Conservation (phyloP, 2,113 vertebrate genomes). For the Pterocles gutturalis region DNA sequence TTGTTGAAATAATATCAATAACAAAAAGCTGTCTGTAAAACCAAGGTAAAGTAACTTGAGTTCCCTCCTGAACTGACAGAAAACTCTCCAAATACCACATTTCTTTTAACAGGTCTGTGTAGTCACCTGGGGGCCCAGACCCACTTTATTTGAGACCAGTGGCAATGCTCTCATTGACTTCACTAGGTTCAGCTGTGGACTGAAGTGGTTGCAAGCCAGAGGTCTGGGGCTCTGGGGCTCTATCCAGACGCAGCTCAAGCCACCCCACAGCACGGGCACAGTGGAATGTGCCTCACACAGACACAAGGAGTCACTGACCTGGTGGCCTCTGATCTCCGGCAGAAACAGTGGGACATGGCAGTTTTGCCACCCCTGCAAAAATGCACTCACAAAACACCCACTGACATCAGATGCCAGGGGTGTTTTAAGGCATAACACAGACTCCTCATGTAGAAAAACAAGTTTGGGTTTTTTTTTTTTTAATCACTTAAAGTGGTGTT, state of each 20-base stretch:
- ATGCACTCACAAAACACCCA: slow-evolving; percentile 22
- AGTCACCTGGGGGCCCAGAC: neutral
- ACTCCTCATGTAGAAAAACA: slow-evolving; percentile 14
- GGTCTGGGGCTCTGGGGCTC: neutral
- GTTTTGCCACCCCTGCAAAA: neutral
- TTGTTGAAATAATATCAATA: neutral
- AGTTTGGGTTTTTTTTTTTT: neutral
- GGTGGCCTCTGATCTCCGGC: neutral
- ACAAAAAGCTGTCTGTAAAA: neutral
- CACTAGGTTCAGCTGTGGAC: neutral
- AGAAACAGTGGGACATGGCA: neutral
- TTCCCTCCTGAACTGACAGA: neutral
- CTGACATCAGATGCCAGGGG: neutral
- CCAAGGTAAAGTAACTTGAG: neutral
- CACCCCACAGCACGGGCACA: neutral
- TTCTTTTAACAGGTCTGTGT: neutral
- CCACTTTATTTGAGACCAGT: neutral
- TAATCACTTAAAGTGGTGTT: slow-evolving; percentile 28
- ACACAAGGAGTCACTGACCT: neutral
- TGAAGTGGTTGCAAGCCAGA: neutral
- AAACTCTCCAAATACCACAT: neutral
- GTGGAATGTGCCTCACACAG: neutral
- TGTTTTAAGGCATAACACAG: neutral
- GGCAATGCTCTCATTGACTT: neutral
- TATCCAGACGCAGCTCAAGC: neutral